phyloP scores from a whole-genome alignment of 2,113 vertebrate species.

The Anser cygnoides region DNA sequence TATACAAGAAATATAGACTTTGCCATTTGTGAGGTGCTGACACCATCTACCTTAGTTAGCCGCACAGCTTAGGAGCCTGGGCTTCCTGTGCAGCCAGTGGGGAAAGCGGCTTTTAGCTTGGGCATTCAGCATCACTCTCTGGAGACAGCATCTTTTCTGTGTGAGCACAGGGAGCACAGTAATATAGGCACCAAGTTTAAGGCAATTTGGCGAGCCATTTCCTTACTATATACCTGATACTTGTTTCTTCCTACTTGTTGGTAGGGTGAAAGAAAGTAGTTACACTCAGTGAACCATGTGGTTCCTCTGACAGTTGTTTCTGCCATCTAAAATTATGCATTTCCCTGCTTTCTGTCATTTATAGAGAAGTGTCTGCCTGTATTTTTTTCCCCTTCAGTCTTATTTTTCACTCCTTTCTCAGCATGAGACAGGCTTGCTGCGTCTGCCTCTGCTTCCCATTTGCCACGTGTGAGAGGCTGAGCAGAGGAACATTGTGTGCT shows the following conservation, averaged over 20 bases:
- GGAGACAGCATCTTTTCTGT: neutral
- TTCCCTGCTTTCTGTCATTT: conserved; percentile 27
- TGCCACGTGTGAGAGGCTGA: conserved; percentile 34
- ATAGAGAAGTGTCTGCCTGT: neutral
- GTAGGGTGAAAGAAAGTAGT: neutral
- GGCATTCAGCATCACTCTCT: neutral
- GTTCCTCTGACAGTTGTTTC: conserved; percentile 29
- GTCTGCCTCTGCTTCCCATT: conserved; percentile 31
- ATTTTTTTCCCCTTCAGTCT: neutral
- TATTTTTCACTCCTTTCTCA: conserved; percentile 56
- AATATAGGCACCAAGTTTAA: neutral
- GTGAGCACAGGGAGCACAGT: neutral
- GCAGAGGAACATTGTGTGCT: conserved; percentile 39
- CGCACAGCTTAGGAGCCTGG: neutral
- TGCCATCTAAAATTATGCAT: neutral
- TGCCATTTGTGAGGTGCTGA: neutral
- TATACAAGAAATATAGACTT: neutral
- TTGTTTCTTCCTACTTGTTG: neutral
- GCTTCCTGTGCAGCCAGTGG: neutral
- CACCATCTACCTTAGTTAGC: neutral
- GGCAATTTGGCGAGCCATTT: neutral
- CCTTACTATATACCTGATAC: neutral
- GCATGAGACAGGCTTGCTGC: neutral
- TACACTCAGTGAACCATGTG: neutral
- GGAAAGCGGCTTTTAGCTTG: neutral